Percentiles rank a stretch among this genome's conserved stretches.
phyloP scores from a whole-genome alignment of 2,888 invertebrate species.

The Eupithecia vulgata region DNA sequence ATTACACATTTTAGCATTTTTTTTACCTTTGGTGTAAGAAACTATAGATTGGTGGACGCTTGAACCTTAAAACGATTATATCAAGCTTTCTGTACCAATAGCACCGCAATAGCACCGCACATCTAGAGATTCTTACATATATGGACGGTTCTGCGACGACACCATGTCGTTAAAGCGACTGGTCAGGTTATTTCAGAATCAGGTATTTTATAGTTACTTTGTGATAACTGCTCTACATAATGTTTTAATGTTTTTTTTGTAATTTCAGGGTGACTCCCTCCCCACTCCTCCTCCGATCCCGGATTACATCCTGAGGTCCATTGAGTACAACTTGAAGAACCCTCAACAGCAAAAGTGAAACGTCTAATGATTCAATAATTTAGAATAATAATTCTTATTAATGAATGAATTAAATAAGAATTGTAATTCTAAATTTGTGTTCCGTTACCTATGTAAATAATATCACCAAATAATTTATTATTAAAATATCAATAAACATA shows the following conservation, averaged over 20 bases:
- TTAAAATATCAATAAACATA: neutral
- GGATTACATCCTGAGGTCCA: slow-evolving; percentile 74
- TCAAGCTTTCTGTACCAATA: too few relatives aligned
- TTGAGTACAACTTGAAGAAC: slow-evolving; percentile 60
- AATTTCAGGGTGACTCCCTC: slow-evolving; percentile 69
- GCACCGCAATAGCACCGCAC: too few relatives aligned
- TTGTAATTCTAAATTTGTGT: slow-evolving; percentile 12
- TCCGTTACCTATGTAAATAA: slow-evolving; percentile 6
- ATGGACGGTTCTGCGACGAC: too few relatives aligned
- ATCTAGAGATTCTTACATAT: too few relatives aligned
- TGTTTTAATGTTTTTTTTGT: slow-evolving; percentile 8
- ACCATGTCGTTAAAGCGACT: too few relatives aligned
- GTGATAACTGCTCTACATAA: neutral
- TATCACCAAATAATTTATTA: slow-evolving; percentile 14
- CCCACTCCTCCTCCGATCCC: slow-evolving; percentile 83
- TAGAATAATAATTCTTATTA: neutral
- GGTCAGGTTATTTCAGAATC: neutral
- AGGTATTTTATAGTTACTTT: neutral
- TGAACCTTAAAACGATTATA: too few relatives aligned
- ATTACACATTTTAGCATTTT: too few relatives aligned
- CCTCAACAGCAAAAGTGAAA: slow-evolving; percentile 47
- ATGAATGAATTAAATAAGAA: slow-evolving; percentile 7
- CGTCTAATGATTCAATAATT: slow-evolving; percentile 4
- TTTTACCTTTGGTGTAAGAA: too few relatives aligned
- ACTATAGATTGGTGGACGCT: too few relatives aligned